Evolutionary conservation across 2,797 vertebrate species (phyloP), one percentile per base, ranked within the genome.

Genomic region (Gymnodraco acuticeps): DNA sequence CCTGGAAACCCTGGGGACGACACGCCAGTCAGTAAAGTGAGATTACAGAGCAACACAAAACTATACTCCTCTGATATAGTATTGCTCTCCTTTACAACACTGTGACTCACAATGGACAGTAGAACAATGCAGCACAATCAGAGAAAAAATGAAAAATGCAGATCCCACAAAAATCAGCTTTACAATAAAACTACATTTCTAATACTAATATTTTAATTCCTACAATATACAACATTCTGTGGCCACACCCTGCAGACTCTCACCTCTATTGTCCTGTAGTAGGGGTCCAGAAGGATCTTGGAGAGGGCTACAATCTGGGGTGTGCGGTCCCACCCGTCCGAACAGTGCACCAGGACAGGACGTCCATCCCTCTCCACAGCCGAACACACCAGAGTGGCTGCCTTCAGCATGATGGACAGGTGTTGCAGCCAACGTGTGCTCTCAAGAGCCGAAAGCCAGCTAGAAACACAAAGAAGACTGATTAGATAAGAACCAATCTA

Each of bases 391-490:
- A 99, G 91, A 73, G 96, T 95, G 20, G 97, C 98, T 0, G 98
- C 97, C 90, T 99, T 99, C 77, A 99, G 92, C 98, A 99, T 99
- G 90, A 98, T 94, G 0, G 98, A 99, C 70, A 99, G 94, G 88
- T 99, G 98, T 93, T 99, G 98, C 85, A 99, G 94, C 98, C 98
- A 99, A 65, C 98, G 98, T 66, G 98, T 99, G 88, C 96, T 99
- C 93, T 99, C 98, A 53, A 99, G 93, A 0, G 98, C 97, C 0
- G 98, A 99, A 52, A 99, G 96, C 98, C 98, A 99, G 92, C 98
- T 99, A 92, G 61, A 83, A 76, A 81, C 52, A 75, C 16, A 76
- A 41, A 73, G 3, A 4, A 1, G 15, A n/a, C 41, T 2, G 42
- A 55, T 82, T 52, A 86, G 47, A 75, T 46, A n/a, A 55, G 14